Evolutionary conservation across 2,113 vertebrate genomes (phyloP).

Genomic region (Macquaria ambigua): DNA sequence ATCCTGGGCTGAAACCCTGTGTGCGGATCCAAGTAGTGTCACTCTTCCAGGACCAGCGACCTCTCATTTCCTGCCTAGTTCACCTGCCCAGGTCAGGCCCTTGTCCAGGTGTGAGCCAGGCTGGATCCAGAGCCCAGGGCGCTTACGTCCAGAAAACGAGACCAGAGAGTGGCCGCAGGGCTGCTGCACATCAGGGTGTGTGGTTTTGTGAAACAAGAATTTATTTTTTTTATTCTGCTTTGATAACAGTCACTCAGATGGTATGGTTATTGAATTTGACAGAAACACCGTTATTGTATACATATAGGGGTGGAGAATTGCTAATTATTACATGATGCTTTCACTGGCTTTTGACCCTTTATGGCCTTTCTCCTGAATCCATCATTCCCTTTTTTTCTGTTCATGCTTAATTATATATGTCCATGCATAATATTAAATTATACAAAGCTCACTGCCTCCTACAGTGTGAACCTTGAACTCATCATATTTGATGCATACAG

Average conservation of each 20-base stretch:
- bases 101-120: conserved; percentile 65
- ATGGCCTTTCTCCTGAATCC: not conserved
- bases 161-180: conserved; percentile 21
- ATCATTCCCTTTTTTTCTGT: conserved; percentile 10
- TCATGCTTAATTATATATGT: not conserved
- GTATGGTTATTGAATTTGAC: conserved; percentile 7
- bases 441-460: conserved; percentile 31
- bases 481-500: conserved; percentile 1
- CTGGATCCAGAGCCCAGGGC: conserved; percentile 48
- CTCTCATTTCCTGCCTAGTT: conserved; percentile 74
- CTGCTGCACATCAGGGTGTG: conserved; percentile 15
- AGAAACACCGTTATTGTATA: not conserved
- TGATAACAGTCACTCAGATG: conserved; percentile 19
- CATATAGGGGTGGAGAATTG: not conserved
- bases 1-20: conserved; percentile 36
- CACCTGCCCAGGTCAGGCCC: conserved; percentile 57
- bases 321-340: not conserved
- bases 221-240: no score
- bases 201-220: conserved; percentile 16
- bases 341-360: conserved; percentile 13
- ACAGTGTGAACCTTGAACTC: conserved; percentile 45
- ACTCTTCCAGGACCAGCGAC: conserved; percentile 55
- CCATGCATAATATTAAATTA: conserved; percentile 21
- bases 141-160: conserved; percentile 1
- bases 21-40: conserved; percentile 49